Evolutionary conservation across 2,888 invertebrate genomes (phyloP).

Genomic region (Sphaerophoria rueppellii): DNA sequence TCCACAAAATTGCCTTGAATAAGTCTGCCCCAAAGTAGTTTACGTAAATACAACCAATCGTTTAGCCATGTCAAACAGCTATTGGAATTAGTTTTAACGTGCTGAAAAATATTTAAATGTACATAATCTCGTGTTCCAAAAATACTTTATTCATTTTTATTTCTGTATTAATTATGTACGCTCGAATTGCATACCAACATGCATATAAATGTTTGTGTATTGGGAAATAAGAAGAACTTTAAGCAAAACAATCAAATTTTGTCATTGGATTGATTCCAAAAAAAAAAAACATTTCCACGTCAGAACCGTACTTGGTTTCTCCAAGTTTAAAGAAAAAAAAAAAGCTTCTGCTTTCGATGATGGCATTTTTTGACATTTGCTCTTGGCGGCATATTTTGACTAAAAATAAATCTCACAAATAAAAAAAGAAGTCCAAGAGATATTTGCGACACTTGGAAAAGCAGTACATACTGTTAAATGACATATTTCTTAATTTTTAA

Average conservation of each 20-base stretch:
- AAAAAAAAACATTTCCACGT: slow-evolving; percentile 44
- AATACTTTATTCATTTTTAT: slow-evolving; percentile 40
- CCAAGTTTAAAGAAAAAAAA: slow-evolving; percentile 44
- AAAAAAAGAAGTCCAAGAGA: slow-evolving; percentile 8
- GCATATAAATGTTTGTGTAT: not conserved
- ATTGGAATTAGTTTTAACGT: not conserved
- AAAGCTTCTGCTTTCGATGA: slow-evolving; percentile 51
- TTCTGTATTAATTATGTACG: slow-evolving; percentile 18
- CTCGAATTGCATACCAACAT: slow-evolving; percentile 31
- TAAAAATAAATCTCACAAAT: slow-evolving; percentile 32
- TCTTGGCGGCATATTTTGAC: slow-evolving; percentile 27
- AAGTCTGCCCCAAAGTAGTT: not conserved
- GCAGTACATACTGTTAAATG: too few relatives aligned
- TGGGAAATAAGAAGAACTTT: slow-evolving; percentile 14
- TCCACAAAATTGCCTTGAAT: not conserved
- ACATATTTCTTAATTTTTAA: too few relatives aligned
- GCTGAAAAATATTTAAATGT: not conserved
- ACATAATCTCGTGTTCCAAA: not conserved
- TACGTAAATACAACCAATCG: not conserved
- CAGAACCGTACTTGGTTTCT: slow-evolving; percentile 56
- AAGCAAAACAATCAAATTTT: slow-evolving; percentile 62
- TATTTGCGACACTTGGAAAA: slow-evolving; percentile 20
- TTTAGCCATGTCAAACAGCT: slow-evolving; percentile 8
- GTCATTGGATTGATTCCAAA: slow-evolving; percentile 70
- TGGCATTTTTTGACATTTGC: slow-evolving; percentile 30